Evolutionary conservation across 2,797 vertebrate species (phyloP).

Genomic region (Taeniopygia guttata): DNA sequence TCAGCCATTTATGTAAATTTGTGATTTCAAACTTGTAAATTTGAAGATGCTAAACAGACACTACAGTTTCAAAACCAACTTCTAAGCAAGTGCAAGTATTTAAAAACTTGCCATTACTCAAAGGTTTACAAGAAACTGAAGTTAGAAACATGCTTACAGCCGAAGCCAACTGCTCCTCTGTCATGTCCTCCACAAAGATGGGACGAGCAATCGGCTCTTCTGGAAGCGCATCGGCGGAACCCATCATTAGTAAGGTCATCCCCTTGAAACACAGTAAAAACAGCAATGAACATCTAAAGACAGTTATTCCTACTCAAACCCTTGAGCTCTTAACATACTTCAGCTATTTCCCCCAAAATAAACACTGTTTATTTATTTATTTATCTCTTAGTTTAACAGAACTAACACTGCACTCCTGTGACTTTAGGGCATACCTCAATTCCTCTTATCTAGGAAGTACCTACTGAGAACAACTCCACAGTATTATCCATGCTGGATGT

Average conservation of each 20-base stretch:
- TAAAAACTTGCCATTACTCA: neutral
- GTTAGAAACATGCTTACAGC: slow-evolving; percentile 80
- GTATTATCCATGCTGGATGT: fast-evolving
- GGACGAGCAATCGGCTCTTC: slow-evolving; percentile 91
- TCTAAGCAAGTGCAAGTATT: neutral
- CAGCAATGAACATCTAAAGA: neutral
- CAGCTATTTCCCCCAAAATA: neutral
- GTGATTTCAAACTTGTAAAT: no score
- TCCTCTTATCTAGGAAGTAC: neutral
- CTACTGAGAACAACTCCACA: neutral
- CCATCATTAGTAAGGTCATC: slow-evolving; percentile 99
- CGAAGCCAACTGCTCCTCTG: slow-evolving; percentile 96
- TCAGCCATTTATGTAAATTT: fast-evolving
- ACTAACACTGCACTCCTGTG: neutral
- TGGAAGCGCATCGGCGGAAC: slow-evolving; percentile 93
- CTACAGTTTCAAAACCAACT: neutral
- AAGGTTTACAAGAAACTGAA: neutral
- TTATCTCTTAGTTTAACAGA: neutral
- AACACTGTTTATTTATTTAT: neutral
- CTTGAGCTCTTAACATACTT: neutral
- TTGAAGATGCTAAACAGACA: neutral
- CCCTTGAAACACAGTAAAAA: slow-evolving; percentile 77
- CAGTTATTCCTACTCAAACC: neutral
- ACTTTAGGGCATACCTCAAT: neutral
- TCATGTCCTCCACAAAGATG: slow-evolving; percentile 98